Conservation (phyloP, 2,113 vertebrate genomes). For the Lutjanus erythropterus region DNA sequence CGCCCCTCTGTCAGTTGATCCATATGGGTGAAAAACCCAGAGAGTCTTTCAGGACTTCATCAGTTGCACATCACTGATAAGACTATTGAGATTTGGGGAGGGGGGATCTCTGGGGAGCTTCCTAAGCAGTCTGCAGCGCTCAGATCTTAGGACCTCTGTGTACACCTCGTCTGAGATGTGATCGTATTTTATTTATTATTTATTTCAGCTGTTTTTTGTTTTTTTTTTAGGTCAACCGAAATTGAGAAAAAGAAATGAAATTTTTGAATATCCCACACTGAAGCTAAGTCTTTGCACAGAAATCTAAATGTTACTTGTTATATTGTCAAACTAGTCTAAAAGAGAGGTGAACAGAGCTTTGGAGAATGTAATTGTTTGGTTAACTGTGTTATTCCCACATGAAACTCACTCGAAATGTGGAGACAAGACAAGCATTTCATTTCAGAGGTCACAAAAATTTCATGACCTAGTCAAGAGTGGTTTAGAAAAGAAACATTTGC, state of each 20-base stretch:
- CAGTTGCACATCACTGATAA: constrained; percentile 80
- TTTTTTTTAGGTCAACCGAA: not conserved
- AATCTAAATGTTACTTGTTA: not conserved
- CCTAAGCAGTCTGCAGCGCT: constrained; percentile 7
- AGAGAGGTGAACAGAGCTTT: not conserved
- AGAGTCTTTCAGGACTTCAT: constrained; percentile 77
- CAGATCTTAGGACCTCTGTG: constrained; percentile 7
- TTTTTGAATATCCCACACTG: constrained; percentile 15
- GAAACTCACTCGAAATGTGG: not conserved
- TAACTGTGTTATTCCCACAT: not conserved
- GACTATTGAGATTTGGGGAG: constrained; percentile 50
- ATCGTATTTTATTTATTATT: constrained; percentile 34
- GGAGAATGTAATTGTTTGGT: not conserved
- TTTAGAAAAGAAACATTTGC: not conserved
- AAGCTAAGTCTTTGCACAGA: not conserved
- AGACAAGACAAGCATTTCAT: no score
- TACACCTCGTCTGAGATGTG: constrained; percentile 5
- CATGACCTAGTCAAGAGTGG: no score
- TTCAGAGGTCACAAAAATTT: no score
- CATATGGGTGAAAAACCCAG: constrained; percentile 44
- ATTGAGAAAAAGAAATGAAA: constrained; percentile 2
- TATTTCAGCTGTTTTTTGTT: not conserved
- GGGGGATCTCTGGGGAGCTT: constrained; percentile 9
- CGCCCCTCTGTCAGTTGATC: constrained; percentile 68
- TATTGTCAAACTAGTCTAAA: not conserved